Conservation (phyloP, 2,797 vertebrate genomes). For the Enteromius unitaeniatus region DNA sequence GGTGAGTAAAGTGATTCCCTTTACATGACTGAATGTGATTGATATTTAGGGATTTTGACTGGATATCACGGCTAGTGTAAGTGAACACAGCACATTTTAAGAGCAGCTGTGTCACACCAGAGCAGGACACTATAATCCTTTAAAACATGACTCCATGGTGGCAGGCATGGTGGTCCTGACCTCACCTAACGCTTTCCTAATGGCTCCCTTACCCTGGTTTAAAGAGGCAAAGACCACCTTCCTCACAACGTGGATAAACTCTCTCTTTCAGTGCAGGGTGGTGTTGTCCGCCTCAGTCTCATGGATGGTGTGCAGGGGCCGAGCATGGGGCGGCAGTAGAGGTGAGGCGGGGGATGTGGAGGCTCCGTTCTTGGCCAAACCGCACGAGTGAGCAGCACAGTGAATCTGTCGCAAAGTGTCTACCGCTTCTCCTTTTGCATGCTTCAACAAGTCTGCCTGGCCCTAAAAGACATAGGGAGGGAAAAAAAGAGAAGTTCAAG, state of each 20-base stretch:
- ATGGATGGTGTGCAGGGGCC: slow-evolving; percentile 73
- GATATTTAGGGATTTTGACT: not conserved
- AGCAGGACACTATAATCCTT: slow-evolving; percentile 1
- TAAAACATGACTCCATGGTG: not conserved
- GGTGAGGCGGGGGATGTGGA: slow-evolving; percentile 69
- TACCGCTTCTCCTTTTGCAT: slow-evolving; percentile 87
- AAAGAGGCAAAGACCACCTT: not conserved
- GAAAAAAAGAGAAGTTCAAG: slow-evolving; percentile 1
- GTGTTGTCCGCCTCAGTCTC: slow-evolving; percentile 71
- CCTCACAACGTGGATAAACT: slow-evolving; percentile 8
- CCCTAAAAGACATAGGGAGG: slow-evolving; percentile 74
- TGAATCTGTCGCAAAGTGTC: slow-evolving; percentile 93
- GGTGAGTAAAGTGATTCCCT: not conserved
- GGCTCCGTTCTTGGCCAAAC: slow-evolving; percentile 85
- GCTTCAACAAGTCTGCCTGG: slow-evolving; percentile 91
- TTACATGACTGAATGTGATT: not conserved
- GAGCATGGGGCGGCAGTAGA: slow-evolving; percentile 56
- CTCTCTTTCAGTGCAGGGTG: slow-evolving; percentile 49
- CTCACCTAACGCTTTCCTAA: not conserved
- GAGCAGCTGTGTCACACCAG: not conserved
- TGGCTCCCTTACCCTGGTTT: not conserved
- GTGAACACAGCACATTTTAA: not conserved
- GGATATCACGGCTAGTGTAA: not conserved
- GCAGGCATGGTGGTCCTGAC: not conserved
- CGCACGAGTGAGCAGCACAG: slow-evolving; percentile 89